Percentiles rank a stretch among this genome's conserved stretches.
Conservation (phyloP, 2,113 vertebrate genomes). For the Ornithorhynchus anatinus region DNA sequence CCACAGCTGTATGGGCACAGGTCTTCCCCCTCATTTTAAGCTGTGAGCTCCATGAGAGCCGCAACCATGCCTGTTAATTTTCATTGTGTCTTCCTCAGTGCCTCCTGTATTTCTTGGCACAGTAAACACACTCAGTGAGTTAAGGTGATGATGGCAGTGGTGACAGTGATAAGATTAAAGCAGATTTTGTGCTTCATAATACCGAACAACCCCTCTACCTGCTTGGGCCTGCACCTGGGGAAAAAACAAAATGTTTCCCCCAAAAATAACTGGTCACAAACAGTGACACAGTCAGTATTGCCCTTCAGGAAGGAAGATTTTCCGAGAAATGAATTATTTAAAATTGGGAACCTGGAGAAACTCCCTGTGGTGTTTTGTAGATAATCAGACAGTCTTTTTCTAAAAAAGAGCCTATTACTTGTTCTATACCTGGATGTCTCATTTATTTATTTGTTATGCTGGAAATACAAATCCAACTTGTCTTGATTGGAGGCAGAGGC, state of each 20-base stretch:
- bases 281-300: too few relatives aligned
- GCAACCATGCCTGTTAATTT: not conserved
- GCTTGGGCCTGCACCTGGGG: too few relatives aligned
- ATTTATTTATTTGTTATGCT: constrained; percentile 35
- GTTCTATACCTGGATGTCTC: constrained; percentile 30
- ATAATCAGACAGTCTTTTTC: constrained; percentile 18
- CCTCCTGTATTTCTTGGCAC: not conserved
- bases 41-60: not conserved
- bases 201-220: too few relatives aligned
- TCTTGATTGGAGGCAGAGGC: constrained; percentile 24
- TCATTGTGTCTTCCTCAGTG: not conserved
- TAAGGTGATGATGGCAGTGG: too few relatives aligned
- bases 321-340: not conserved
- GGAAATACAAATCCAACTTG: constrained; percentile 21
- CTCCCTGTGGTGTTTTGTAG: not conserved
- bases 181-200: too few relatives aligned
- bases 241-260: too few relatives aligned
- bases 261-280: too few relatives aligned
- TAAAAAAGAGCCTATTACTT: constrained; percentile 34
- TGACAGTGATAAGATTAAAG: too few relatives aligned
- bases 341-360: constrained; percentile 18
- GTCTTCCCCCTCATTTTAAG: not conserved
- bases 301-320: not conserved
- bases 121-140: not conserved
- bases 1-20: too few relatives aligned